A percentile compares a stretch with the other conserved stretches of the same genome.
Conservation (phyloP, 64 coral and sea anemone species). For the Pocillopora verrucosa region DNA sequence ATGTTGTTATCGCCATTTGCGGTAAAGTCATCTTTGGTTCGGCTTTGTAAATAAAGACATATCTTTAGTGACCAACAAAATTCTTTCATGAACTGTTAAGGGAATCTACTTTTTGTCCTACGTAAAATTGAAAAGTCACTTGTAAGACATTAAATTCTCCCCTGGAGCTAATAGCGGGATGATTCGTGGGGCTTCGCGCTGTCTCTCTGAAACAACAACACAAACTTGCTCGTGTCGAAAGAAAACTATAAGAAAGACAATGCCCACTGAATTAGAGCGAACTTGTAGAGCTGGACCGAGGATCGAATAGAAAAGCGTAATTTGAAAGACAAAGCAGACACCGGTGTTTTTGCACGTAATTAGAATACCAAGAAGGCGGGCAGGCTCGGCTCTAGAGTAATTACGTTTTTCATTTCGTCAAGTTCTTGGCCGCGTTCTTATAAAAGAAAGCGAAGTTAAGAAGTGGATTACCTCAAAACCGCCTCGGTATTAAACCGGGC, state of each 20-base stretch:
- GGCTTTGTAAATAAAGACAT: conserved; percentile 22
- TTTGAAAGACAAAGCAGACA: conserved; percentile 75
- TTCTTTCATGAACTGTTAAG: conserved; percentile 9
- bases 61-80: conserved; percentile 24
- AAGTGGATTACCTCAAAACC: conserved; percentile 88
- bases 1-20: not conserved
- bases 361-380: conserved; percentile 71
- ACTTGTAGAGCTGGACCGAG: conserved; percentile 24
- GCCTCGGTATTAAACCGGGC: conserved; percentile 76
- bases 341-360: conserved; percentile 84
- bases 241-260: conserved; percentile 54
- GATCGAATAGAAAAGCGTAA: conserved; percentile 31
- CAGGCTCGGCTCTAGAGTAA: conserved; percentile 63
- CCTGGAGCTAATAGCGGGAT: conserved; percentile 25
- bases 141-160: conserved; percentile 30
- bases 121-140: conserved; percentile 45
- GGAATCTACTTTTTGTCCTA: not conserved
- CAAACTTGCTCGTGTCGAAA: not conserved
- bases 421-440: conserved; percentile 45
- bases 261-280: conserved; percentile 45
- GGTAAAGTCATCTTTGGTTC: not conserved
- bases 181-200: conserved; percentile 2
- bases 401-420: conserved; percentile 93
- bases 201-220: not conserved
- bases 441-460: conserved; percentile 62